phyloP scores from a whole-genome alignment of 37 sponge, comb jelly and placozoan species.

The Spongilla lacustris region DNA sequence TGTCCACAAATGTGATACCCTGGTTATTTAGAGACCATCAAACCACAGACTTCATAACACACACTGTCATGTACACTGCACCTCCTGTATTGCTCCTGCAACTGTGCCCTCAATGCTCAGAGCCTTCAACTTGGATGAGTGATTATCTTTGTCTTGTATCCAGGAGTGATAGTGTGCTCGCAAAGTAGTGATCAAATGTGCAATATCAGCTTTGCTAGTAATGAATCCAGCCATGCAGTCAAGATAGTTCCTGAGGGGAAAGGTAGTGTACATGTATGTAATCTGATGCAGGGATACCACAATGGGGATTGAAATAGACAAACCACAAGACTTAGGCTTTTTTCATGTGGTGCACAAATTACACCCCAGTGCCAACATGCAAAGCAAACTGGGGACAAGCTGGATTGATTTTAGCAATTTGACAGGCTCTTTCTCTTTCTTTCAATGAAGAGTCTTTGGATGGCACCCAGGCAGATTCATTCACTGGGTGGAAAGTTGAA shows the following conservation, averaged over 20 bases:
- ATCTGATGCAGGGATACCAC: too few species aligned
- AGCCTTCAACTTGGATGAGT: neutral
- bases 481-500: too few species aligned
- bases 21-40: neutral
- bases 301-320: too few species aligned
- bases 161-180: neutral
- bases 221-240: neutral
- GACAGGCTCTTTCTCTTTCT: too few species aligned
- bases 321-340: too few species aligned
- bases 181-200: neutral
- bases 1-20: constrained; percentile 27
- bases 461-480: too few species aligned
- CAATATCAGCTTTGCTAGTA: neutral
- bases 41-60: neutral
- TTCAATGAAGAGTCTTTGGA: too few species aligned
- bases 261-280: too few species aligned
- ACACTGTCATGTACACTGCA: neutral
- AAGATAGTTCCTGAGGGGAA: neutral
- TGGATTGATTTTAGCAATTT: too few species aligned
- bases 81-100: neutral
- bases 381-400: too few species aligned
- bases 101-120: neutral
- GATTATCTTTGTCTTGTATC: neutral
- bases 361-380: too few species aligned
- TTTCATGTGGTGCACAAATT: too few species aligned